These are phyloP conservation scores for Anhinga rufa DNA, from an alignment of 2,113 vertebrate species.

Conservation along the genomic window DNA sequence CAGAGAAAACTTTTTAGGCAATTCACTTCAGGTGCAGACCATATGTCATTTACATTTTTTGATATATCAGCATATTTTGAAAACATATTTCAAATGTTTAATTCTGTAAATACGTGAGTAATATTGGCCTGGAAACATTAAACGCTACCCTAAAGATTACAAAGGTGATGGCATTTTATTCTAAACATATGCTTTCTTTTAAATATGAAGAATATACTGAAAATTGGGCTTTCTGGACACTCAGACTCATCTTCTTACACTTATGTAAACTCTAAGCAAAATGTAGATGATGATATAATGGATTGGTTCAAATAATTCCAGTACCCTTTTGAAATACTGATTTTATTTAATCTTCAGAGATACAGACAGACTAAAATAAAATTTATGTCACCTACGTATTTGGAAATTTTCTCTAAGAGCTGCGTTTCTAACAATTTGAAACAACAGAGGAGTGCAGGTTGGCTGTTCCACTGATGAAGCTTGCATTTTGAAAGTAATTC, in stretches of 20 bases:
- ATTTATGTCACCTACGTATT: not conserved
- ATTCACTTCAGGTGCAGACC: not conserved
- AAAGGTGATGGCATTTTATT: not conserved
- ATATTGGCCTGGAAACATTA: not conserved
- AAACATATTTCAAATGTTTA: not conserved
- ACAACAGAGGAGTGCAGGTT: not conserved
- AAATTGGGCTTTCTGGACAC: not conserved
- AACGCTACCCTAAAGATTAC: not conserved
- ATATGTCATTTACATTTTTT: not conserved
- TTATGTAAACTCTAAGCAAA: not conserved
- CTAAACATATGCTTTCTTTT: not conserved
- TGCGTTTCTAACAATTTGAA: not conserved
- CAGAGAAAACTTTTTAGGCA: not conserved
- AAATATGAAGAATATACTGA: not conserved
- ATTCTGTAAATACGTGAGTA: not conserved
- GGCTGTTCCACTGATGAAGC: not conserved
- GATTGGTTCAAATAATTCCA: not conserved
- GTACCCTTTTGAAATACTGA: not conserved
- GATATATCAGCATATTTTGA: not conserved
- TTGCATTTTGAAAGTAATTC: slow-evolving; percentile 11
- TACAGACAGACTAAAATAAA: not conserved
- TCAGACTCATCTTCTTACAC: not conserved
- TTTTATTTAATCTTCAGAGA: slow-evolving; percentile 16
- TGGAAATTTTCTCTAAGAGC: not conserved
- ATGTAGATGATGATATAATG: not conserved